Percentiles rank a stretch among this genome's conserved stretches.
Evolutionary conservation across 2,888 invertebrate species (phyloP).

Genomic region (Luperina nickerlii): DNA sequence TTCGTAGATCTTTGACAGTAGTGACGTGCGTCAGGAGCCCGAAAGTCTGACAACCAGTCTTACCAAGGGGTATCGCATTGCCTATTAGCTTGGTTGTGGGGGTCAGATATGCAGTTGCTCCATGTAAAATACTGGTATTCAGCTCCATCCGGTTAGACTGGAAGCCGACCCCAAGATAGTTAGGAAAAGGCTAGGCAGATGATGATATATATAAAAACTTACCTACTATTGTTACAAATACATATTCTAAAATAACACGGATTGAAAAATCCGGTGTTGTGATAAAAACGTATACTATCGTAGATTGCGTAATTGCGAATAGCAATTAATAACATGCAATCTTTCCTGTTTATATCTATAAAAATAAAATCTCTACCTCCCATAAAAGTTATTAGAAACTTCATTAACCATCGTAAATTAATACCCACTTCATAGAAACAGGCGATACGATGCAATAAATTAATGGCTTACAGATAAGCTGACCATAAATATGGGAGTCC

Average conservation of each 20-base stretch:
- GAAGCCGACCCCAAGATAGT: background rate
- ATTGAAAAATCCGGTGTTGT: background rate
- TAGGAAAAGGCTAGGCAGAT: background rate
- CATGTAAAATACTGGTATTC: background rate
- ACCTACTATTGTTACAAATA: slow-evolving; percentile 1
- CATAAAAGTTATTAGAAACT: slow-evolving; percentile 37
- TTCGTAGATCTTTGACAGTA: background rate
- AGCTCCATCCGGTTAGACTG: background rate
- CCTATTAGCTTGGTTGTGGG: background rate
- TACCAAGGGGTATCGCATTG: background rate
- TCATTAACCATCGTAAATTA: slow-evolving; percentile 45
- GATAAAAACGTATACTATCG: background rate
- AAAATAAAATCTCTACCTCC: slow-evolving; percentile 1
- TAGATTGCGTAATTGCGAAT: slow-evolving; percentile 2
- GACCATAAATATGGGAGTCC: slow-evolving; percentile 49
- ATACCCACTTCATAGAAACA: slow-evolving; percentile 31
- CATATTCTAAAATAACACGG: background rate
- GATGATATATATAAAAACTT: background rate
- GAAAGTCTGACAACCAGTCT: background rate
- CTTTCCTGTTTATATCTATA: background rate
- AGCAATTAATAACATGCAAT: background rate
- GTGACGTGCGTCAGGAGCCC: background rate
- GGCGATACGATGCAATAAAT: slow-evolving; percentile 50
- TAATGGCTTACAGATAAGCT: slow-evolving; percentile 38
- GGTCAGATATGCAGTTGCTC: background rate